Evolutionary conservation across 2,113 vertebrate species (phyloP).

Genomic region (Aldabrachelys gigantea): DNA sequence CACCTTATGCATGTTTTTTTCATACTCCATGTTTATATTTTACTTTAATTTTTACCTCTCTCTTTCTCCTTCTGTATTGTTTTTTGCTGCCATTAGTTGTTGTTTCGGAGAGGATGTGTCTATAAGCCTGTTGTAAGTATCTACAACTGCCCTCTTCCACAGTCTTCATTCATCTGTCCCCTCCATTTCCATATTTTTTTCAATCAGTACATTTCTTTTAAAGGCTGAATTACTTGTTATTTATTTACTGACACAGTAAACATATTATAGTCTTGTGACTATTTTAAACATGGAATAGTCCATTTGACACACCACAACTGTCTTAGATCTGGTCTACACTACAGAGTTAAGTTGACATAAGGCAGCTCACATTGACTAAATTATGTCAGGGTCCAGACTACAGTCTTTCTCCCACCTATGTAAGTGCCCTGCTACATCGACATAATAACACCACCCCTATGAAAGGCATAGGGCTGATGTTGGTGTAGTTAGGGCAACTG

Average conservation of each 20-base stretch:
- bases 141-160: background rate
- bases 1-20: background rate
- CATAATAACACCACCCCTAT: too few relatives aligned
- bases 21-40: background rate
- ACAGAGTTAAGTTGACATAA: too few relatives aligned
- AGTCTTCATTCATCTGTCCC: background rate
- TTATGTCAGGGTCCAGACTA: too few relatives aligned
- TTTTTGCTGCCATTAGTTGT: conserved; percentile 80
- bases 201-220: background rate
- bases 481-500: too few relatives aligned
- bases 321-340: background rate
- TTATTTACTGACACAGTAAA: background rate
- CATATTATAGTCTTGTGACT: background rate
- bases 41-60: conserved; percentile 31
- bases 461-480: too few relatives aligned
- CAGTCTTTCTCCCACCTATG: too few relatives aligned
- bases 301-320: background rate
- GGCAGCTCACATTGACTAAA: too few relatives aligned
- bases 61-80: background rate
- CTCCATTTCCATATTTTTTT: background rate
- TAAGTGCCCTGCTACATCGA: too few relatives aligned
- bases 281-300: background rate
- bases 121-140: conserved; percentile 88
- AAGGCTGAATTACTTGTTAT: background rate
- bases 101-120: conserved; percentile 86